These are phyloP conservation scores for Seira ritae DNA, from an alignment of 2,888 invertebrate genomes.

Conservation along the genomic window DNA sequence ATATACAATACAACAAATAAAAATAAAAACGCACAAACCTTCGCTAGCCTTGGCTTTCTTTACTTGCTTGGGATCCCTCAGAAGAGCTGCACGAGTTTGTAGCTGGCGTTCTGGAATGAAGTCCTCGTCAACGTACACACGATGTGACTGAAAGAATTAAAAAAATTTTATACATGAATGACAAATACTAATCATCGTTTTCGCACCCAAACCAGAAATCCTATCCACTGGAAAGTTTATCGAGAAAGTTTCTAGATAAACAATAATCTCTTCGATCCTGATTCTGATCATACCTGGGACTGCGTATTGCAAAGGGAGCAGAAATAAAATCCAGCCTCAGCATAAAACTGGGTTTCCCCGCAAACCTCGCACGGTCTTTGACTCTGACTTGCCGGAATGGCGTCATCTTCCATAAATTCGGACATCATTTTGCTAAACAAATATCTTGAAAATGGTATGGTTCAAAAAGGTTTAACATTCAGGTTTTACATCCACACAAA, in stretches of 20 bases:
- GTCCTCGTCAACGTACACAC: constrained; percentile 34
- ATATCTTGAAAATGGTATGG: no score
- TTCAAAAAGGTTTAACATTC: no score
- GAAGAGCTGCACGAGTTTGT: background rate
- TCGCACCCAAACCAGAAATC: no score
- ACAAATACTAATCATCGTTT: no score
- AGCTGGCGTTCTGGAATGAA: constrained; percentile 14
- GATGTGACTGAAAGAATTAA: constrained; percentile 8
- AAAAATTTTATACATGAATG: constrained; percentile 1
- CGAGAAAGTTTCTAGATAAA: background rate
- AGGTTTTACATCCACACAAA: no score
- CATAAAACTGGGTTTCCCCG: constrained; percentile 49
- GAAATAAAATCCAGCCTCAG: constrained; percentile 67
- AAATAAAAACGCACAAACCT: no score
- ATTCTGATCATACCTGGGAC: constrained; percentile 66
- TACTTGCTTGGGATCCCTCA: background rate
- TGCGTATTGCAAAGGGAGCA: constrained; percentile 68
- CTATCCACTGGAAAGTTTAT: background rate
- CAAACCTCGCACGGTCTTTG: constrained; percentile 65
- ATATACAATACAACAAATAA: no score
- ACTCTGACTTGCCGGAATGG: constrained; percentile 8
- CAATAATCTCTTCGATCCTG: background rate
- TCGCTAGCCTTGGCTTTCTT: no score
- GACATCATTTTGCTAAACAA: constrained; percentile 41
- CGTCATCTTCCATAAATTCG: constrained; percentile 45